Conservation (phyloP, 2,888 invertebrate species). For the Tiliacea citrago region DNA sequence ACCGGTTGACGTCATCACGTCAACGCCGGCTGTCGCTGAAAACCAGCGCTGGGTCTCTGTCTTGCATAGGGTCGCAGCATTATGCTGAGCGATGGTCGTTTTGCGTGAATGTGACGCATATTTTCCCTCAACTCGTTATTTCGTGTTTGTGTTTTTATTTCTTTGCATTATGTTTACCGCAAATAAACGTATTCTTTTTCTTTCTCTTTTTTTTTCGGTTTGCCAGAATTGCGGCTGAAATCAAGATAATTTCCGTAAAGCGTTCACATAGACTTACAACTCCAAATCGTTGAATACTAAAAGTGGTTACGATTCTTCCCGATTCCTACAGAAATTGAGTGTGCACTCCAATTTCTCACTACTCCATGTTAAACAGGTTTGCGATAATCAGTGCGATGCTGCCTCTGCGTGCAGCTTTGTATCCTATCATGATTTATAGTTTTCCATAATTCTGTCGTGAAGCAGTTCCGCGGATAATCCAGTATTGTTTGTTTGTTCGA, state of each 20-base stretch:
- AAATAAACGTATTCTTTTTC: too few species aligned
- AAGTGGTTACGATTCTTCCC: neutral
- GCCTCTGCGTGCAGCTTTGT: conserved; percentile 60
- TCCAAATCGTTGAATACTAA: neutral
- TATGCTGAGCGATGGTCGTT: too few species aligned
- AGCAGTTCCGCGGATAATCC: conserved; percentile 52
- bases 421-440: conserved; percentile 66
- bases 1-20: too few species aligned
- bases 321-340: neutral
- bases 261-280: neutral
- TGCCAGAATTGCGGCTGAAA: neutral
- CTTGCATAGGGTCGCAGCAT: too few species aligned
- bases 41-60: too few species aligned
- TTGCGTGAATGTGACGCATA: too few species aligned
- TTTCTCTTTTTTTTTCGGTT: too few species aligned
- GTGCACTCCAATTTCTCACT: conserved; percentile 15
- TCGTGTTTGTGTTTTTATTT: too few species aligned
- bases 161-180: too few species aligned
- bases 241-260: neutral
- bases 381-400: conserved; percentile 77
- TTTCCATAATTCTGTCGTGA: conserved; percentile 60
- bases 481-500: conserved; percentile 57
- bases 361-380: conserved; percentile 73
- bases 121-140: too few species aligned
- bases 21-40: too few species aligned